phyloP scores from a whole-genome alignment of 2,888 invertebrate species.

The Harpalus rufipes region DNA sequence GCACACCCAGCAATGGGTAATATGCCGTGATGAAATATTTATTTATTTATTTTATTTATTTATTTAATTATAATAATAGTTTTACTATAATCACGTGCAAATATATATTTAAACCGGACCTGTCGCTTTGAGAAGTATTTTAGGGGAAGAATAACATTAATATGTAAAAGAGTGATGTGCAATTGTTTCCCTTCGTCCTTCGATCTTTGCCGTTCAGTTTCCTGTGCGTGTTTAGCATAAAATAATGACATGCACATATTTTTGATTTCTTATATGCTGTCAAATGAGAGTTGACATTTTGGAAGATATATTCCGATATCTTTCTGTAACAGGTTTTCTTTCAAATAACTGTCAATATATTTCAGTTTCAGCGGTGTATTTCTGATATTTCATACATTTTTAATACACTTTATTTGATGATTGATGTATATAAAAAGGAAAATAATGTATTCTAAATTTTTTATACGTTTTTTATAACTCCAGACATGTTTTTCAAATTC shows the following conservation, averaged over 20 bases:
- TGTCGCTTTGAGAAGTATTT: neutral
- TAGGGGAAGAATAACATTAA: constrained; percentile 8
- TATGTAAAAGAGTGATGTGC: constrained; percentile 18
- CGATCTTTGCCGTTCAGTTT: constrained; percentile 15
- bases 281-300: neutral
- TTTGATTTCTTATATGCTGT: constrained; percentile 1
- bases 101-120: neutral
- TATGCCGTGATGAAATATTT: too few species aligned
- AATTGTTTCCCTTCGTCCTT: constrained; percentile 27
- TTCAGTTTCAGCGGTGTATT: neutral
- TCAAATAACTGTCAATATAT: neutral
- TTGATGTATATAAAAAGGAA: constrained; percentile 4
- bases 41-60: too few species aligned
- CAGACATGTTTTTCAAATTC: constrained; percentile 2
- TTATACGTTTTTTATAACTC: neutral
- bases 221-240: constrained; percentile 31
- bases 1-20: too few species aligned
- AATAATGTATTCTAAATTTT: neutral
- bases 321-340: neutral
- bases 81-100: neutral
- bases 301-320: neutral
- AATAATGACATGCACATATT: constrained; percentile 34
- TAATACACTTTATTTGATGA: neutral
- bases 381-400: constrained; percentile 3
- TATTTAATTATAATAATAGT: too few species aligned